Conservation (phyloP, 2,113 vertebrate genomes). For the Spea bombifrons region DNA sequence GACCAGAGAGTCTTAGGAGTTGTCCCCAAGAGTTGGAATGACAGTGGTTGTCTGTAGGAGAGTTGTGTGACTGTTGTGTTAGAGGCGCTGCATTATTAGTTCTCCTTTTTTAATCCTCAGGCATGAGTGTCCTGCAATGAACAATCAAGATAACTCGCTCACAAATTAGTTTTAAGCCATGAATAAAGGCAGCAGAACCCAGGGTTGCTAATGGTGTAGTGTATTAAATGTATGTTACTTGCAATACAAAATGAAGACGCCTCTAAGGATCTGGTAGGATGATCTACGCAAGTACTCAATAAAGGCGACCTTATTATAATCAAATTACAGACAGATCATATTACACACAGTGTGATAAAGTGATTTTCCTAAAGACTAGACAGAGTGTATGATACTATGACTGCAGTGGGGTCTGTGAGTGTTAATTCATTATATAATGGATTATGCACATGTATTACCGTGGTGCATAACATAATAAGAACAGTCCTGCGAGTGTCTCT, state of each 20-base stretch:
- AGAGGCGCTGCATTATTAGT: not conserved
- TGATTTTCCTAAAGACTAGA: slow-evolving; percentile 23
- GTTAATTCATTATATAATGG: too few relatives aligned
- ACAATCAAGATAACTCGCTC: slow-evolving; percentile 1
- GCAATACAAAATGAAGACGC: slow-evolving; percentile 12
- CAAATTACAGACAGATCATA: slow-evolving; percentile 28
- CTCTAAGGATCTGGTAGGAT: not conserved
- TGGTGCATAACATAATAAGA: too few relatives aligned
- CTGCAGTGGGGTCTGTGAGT: slow-evolving; percentile 3
- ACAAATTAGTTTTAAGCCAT: slow-evolving; percentile 15
- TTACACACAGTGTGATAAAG: slow-evolving; percentile 34
- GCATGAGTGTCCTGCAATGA: not conserved
- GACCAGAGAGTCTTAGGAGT: too few relatives aligned
- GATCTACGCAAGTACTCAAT: too few relatives aligned
- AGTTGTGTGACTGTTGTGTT: too few relatives aligned
- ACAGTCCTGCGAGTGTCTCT: too few relatives aligned
- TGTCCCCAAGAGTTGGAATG: too few relatives aligned
- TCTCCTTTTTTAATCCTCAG: slow-evolving; percentile 4
- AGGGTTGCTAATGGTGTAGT: not conserved
- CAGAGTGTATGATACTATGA: slow-evolving; percentile 14
- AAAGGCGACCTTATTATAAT: slow-evolving; percentile 31
- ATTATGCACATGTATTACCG: too few relatives aligned
- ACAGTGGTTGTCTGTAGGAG: too few relatives aligned
- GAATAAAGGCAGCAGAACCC: not conserved
- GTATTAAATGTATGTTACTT: not conserved